Conservation (phyloP, 2,797 vertebrate genomes). For the Acanthurus tractus region DNA sequence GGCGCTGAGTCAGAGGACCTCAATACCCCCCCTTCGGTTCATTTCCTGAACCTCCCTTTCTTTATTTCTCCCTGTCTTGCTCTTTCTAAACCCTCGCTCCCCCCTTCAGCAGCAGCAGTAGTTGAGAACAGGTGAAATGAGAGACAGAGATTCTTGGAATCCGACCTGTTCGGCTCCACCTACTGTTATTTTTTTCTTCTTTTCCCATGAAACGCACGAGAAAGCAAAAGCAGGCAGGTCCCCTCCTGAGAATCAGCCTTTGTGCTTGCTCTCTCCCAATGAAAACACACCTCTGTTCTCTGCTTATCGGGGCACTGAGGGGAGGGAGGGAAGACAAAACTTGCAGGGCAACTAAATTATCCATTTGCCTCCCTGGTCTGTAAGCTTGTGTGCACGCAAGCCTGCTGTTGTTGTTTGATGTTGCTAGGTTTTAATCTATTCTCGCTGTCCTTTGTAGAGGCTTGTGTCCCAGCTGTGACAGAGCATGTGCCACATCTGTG, state of each 20-base stretch:
- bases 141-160: slow-evolving; percentile 69
- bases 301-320: not conserved
- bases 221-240: slow-evolving; percentile 46
- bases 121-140: slow-evolving; percentile 72
- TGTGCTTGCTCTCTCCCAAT: slow-evolving; percentile 52
- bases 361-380: not conserved
- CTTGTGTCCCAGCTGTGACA: not conserved
- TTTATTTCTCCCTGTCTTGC: not conserved
- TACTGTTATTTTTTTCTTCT: slow-evolving; percentile 18
- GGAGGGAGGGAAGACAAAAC: slow-evolving; percentile 29
- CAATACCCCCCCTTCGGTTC: slow-evolving; percentile 25
- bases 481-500: not conserved
- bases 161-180: slow-evolving; percentile 63
- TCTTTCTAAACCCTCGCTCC: slow-evolving; percentile 19
- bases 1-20: slow-evolving; percentile 54
- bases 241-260: slow-evolving; percentile 66
- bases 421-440: not conserved
- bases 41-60: slow-evolving; percentile 47
- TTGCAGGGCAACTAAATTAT: slow-evolving; percentile 8
- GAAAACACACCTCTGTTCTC: slow-evolving; percentile 68
- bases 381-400: not conserved
- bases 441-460: not conserved
- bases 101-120: not conserved
- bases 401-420: slow-evolving; percentile 1
- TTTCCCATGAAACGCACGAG: slow-evolving; percentile 29